Base-by-base conservation (phyloP, 2,113 vertebrate species). In the Heterocephalus glaber region DNA sequence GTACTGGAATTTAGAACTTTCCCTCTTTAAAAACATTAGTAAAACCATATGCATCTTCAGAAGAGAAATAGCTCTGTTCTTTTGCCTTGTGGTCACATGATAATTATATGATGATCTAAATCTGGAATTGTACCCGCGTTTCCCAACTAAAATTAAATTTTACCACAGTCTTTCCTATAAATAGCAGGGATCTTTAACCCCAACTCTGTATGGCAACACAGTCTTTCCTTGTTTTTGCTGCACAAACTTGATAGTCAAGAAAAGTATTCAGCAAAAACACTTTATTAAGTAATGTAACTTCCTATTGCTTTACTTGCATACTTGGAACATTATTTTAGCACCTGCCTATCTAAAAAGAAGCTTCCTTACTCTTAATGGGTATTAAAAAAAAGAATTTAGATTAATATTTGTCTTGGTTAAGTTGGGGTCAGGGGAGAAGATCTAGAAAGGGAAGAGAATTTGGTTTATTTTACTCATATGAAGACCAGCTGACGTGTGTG, bases 41-140 rank as follows among this genome's bases (percentile, higher is more conserved):
- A 82, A 61, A 94, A 72, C 63, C 8, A 26, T 3, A 4, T 76
- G 54, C 3, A 47, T 80, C 8, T 85, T 94, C 81, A 74, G 52
- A 74, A 77, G 86, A 77, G 74, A 80, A 86, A 44, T 66, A 79
- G 30, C 9, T 79, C 77, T 93, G 26, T 33, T 80, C 84, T 92
- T 94, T 77, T 63, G 44, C 35, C 49, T 30, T 74, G 60, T 54
- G 81, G 77, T 54, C 94, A 89, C 35, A 56, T 41, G 76, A 84
- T 92, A 94, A 96, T 86, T 79, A 52, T 28, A 65, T 26, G 10
- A 95, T 52, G 20, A 80, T 89, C 84, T 80, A 95, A 96, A 89
- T 85, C 60, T 77, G 85, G 52, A 91, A 82, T 5, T 44, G 86
- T 82, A 89, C 58, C 5, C 54, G 81, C 14, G 33, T 87, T 58